These are phyloP conservation scores for Chrysemys picta DNA, from an alignment of 2,113 vertebrate species.

Conservation along the genomic window DNA sequence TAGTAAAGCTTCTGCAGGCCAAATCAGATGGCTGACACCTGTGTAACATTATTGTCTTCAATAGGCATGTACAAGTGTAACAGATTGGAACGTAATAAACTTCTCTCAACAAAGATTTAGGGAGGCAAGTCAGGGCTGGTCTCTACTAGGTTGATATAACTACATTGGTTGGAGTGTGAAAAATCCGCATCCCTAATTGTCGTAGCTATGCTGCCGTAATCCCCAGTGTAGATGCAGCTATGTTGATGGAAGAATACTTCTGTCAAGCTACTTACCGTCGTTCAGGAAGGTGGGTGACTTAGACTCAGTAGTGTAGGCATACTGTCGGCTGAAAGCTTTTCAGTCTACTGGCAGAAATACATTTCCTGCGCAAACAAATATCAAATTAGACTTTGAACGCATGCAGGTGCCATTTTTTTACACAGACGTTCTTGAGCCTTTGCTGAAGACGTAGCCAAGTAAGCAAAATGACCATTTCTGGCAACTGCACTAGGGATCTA, in stretches of 20 bases:
- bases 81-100: not conserved
- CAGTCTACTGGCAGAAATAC: not conserved
- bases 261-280: not conserved
- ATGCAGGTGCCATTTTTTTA: not conserved
- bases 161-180: not conserved
- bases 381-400: not conserved
- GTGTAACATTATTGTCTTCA: not conserved
- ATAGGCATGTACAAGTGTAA: not conserved
- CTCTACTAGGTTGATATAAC: not conserved
- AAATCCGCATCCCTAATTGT: not conserved
- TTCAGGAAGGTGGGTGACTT: not conserved
- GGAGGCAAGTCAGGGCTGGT: not conserved
- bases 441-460: not conserved
- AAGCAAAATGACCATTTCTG: not conserved
- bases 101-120: not conserved
- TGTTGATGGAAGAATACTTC: not conserved
- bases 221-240: not conserved
- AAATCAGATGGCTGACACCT: not conserved
- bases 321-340: not conserved
- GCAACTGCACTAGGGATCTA: not conserved
- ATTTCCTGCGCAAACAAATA: not conserved
- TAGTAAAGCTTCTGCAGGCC: not conserved
- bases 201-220: not conserved
- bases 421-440: not conserved
- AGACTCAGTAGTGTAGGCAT: too few species aligned